These are phyloP conservation scores for Percopsis transmontana DNA, from an alignment of 2,113 vertebrate genomes.

Conservation along the genomic window DNA sequence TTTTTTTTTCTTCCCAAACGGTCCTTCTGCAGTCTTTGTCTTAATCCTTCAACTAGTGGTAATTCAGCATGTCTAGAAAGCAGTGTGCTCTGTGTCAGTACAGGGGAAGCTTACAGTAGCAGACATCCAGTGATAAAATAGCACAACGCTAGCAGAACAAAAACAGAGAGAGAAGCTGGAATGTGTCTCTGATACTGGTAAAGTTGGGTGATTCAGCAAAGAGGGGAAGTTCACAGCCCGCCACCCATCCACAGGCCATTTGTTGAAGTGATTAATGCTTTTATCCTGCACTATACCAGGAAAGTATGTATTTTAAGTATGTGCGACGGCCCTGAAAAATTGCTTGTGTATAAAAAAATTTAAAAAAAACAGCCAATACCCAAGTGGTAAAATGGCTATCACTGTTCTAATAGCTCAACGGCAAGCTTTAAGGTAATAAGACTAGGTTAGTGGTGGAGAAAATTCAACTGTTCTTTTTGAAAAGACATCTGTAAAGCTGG, in stretches of 20 bases:
- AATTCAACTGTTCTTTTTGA: too few species aligned
- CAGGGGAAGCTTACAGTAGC: conserved; percentile 22
- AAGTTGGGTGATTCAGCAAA: background rate
- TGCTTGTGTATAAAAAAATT: too few species aligned
- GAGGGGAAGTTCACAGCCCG: background rate
- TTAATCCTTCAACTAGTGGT: conserved; percentile 33
- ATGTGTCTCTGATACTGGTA: background rate
- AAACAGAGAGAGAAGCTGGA: background rate
- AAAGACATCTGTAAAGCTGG: too few species aligned
- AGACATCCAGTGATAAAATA: conserved; percentile 35
- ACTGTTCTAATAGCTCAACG: too few species aligned
- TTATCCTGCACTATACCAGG: background rate
- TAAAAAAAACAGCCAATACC: too few species aligned
- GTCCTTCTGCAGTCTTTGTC: background rate
- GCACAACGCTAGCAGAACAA: background rate
- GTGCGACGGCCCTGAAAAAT: too few species aligned
- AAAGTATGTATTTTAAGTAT: background rate
- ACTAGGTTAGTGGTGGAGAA: too few species aligned
- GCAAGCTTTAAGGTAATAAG: too few species aligned
- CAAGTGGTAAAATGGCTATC: too few species aligned
- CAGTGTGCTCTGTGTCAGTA: conserved; percentile 1
- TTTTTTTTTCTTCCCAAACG: background rate
- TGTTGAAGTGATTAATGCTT: background rate
- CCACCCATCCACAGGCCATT: background rate
- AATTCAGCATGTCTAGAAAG: conserved; percentile 16